These are phyloP conservation scores for Phycodurus eques DNA, from an alignment of 2,113 vertebrate genomes.

Conservation along the genomic window DNA sequence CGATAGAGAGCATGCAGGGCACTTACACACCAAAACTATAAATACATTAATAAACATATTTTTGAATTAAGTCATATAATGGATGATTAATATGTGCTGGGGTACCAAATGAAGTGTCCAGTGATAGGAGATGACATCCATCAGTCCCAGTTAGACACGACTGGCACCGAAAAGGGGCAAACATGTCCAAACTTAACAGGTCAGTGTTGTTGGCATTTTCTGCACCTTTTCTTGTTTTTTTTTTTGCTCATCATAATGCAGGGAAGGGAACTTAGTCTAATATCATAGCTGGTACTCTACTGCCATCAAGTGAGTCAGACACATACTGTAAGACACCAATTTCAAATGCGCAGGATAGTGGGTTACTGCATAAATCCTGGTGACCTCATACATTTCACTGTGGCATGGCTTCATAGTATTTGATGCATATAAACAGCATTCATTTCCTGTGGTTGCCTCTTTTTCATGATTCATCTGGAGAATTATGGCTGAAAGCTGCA, in stretches of 20 bases:
- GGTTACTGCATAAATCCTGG: neutral
- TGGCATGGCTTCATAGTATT: neutral
- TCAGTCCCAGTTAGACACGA: neutral
- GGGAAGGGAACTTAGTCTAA: neutral
- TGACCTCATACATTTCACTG: neutral
- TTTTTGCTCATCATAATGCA: neutral
- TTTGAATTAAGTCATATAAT: neutral
- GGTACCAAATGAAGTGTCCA: neutral
- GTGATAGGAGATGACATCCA: neutral
- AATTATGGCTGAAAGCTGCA: conserved; percentile 18
- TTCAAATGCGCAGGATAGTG: neutral
- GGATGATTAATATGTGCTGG: neutral
- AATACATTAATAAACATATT: neutral
- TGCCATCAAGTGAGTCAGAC: conserved; percentile 57
- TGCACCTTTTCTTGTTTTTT: neutral
- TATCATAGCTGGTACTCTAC: conserved; percentile 33
- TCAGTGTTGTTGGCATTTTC: conserved; percentile 14
- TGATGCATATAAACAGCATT: neutral
- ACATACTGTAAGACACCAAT: neutral
- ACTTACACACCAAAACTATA: neutral
- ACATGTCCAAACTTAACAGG: neutral
- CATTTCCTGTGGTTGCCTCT: neutral
- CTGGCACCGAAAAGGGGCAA: neutral
- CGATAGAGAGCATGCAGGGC: neutral
- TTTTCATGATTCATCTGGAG: conserved; percentile 13